Percentiles rank a stretch among this genome's conserved stretches.
Conservation (phyloP, 2,113 vertebrate genomes). For the Marcusenius ussheri region DNA sequence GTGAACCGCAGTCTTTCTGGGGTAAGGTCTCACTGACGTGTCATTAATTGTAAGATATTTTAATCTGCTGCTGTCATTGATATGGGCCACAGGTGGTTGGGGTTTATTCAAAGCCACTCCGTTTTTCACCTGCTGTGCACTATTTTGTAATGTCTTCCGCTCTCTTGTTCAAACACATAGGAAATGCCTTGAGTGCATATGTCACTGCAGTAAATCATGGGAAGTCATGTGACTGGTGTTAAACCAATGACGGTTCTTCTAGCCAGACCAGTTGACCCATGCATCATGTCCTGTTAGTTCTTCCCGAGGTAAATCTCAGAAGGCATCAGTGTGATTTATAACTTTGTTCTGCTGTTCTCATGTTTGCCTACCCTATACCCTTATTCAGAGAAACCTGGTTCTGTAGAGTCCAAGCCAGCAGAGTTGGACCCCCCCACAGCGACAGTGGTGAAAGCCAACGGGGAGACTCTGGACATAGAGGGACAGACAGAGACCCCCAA, state of each 20-base stretch:
- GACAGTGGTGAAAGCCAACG: background rate
- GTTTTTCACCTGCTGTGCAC: background rate
- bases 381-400: conserved; percentile 38
- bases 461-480: background rate
- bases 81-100: background rate
- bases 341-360: background rate
- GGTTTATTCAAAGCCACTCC: background rate
- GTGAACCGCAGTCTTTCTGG: background rate
- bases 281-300: background rate
- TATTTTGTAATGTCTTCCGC: background rate
- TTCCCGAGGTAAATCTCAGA: background rate
- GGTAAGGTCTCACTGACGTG: background rate
- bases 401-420: conserved; percentile 22
- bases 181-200: background rate
- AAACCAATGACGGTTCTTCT: background rate
- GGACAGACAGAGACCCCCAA: background rate
- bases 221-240: background rate
- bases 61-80: background rate
- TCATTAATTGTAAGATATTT: background rate
- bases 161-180: background rate
- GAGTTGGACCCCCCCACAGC: background rate
- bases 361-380: background rate
- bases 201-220: background rate
- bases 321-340: background rate
- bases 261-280: background rate